Base-by-base conservation (phyloP, 2,797 vertebrate species). In the Sphaeramia orbicularis region DNA sequence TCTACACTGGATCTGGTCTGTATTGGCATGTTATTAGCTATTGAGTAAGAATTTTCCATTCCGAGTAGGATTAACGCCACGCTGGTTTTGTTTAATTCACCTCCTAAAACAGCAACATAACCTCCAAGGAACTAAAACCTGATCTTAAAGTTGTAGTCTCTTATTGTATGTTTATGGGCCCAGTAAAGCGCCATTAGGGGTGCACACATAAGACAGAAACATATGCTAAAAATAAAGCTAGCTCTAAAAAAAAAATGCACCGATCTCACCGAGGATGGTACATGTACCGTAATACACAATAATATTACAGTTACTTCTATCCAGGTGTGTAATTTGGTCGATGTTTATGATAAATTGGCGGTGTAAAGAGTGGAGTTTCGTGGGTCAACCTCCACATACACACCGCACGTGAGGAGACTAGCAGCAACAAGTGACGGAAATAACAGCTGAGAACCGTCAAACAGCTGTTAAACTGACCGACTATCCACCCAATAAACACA, bases 361-460 rank as follows among this genome's bases (percentile, higher is more conserved):
- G 1, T 11, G 61, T 62, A 0, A 4, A 9, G 0, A 0, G 0
- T 0, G 14, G 8, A 30, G 21, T 74, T 10, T 14, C 44, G 48
- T 5, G 27, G 9, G 0, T 0, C 15, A 10, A 1, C 10, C 1
- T 1, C 5, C 15, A 10, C 21, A 49, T 0, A 3, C 24, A 11
- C 44, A 6, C 41, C 10, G 13, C 1, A 24, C 48, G 43, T 36
- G 24, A 52, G 5, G 40, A n/a, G 15, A 38, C 44, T 4, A 4
- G 10, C 41, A 71, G 77, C 83, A 87, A 83, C 84, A 86, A 80
- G 80, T 88, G 77, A 45, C 7, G 4, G 27, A 40, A 59, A 55
- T 1, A 53, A 45, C 24, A 41, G 43, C 27, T 35, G 2, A 19
- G 6, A 13, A 11, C 16, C 36, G 12, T 35, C 4, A 9, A 35